Base-by-base conservation (phyloP, 2,113 vertebrate genomes). In the Malurus alboscapulatus region DNA sequence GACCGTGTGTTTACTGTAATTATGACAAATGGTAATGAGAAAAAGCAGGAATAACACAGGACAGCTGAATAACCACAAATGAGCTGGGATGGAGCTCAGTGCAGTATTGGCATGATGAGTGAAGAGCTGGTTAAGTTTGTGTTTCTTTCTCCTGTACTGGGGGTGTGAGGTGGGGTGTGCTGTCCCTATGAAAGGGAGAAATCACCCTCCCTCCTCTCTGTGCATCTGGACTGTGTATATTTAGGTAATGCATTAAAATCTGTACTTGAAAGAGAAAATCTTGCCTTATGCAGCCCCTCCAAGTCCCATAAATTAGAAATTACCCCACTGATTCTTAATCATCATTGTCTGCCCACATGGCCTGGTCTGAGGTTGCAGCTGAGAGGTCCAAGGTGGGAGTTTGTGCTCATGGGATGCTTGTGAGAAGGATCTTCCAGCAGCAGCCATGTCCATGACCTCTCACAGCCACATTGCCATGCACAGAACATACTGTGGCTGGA, bases 11-110 rank as follows among this genome's bases (percentile, higher is more conserved):
- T 87, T 79, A 58, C 30, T 12, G 32, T 58, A 44, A 75, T 48
- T 61, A 40, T 2, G 17, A 66, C 26, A 29, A 82, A 67, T 1
- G 1, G 44, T 40, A 81, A 62, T 0, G 1, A 62, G 32, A 44
- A n/a, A 75, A 77, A 84, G 19, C 32, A 77, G 51, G 32, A 91
- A 53, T 51, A 59, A 13, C 1, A 0, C 62, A 36, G 54, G 68
- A 36, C 2, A 9, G 10, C 6, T 17, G 38, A 68, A 24, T 50
- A 40, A 40, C 45, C 73, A 54, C 47, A 42, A 22, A 44, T 0
- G 8, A 57, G 27, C 19, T 18, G 20, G 47, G 42, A 7, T 24
- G 17, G 50, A 58, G 36, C 40, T 65, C 14, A 57, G 40, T 45
- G n/a, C 30, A 24, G 17, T 12, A 4, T 3, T 4, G 6, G 32